Base-by-base conservation (phyloP, 2,113 vertebrate genomes). In the Verasper variegatus region DNA sequence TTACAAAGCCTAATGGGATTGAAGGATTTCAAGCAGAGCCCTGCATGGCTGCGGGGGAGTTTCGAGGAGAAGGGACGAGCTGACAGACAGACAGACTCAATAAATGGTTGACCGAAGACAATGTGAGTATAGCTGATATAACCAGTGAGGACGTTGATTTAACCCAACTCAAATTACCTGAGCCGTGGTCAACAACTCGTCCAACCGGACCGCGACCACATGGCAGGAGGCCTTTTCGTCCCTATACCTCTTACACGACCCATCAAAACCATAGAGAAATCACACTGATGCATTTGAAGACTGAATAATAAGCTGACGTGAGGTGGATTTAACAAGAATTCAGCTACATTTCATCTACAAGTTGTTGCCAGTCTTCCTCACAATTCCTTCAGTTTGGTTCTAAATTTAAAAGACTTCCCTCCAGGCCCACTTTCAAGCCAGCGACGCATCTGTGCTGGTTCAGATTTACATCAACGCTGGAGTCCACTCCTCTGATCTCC, bases 341-440 rank as follows among this genome's bases (percentile, higher is more conserved):
- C 65, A 42, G 37, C 65, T 55, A 42, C 65, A 67, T 27, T 27
- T 27, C 27, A 27, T 71, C 56, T 69, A 68, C 59, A 73, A 80
- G 65, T 65, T 17, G 27, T 26, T 26, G 20, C 65, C 69, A 64
- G 31, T 67, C 59, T 71, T 76, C 35, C 74, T 78, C 75, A 78
- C 85, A 82, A 76, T 86, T 79, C 84, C 65, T 74, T 76, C 80
- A 82, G 76, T 82, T 81, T 87, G 75, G 68, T 88, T 89, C 73
- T 78, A 60, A 74, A 86, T 78, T 88, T 81, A 77, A 86, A 87
- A 87, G 71, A 78, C 61, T 84, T 74, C 87, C 92, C 91, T 91
- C 70, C 76, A 89, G 92, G 85, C 82, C 62, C 62, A 83, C 89
- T 88, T 91, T 91, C 79, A 93, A 89, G 78, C 76, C 52, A 37